A percentile compares a stretch with the other conserved stretches of the same genome.
phyloP scores from a whole-genome alignment of 2,113 vertebrate genomes.

The Phodopus roborovskii region DNA sequence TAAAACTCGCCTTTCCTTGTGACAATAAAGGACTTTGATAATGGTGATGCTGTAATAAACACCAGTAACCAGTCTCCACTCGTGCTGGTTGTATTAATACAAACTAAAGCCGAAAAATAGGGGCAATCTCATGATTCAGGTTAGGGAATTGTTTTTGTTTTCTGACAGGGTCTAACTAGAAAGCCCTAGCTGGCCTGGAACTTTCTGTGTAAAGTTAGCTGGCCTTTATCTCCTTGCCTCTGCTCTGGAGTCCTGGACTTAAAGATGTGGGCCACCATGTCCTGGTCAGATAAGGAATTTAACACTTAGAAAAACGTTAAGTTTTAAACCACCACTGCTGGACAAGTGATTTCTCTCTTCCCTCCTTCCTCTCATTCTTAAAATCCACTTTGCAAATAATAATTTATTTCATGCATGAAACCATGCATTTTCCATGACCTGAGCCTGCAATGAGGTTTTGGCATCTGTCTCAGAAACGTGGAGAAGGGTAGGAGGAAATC shows the following conservation, averaged over 20 bases:
- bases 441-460: conserved; percentile 14
- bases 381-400: conserved; percentile 9
- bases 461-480: conserved; percentile 23
- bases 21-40: conserved; percentile 70
- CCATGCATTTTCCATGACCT: background rate
- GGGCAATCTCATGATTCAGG: background rate
- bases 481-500: background rate
- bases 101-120: conserved; percentile 34
- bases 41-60: conserved; percentile 77
- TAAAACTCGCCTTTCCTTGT: conserved; percentile 62
- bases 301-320: background rate
- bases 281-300: background rate
- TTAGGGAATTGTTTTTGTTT: background rate
- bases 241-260: background rate
- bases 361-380: background rate
- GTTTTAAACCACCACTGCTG: conserved; percentile 23
- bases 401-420: background rate
- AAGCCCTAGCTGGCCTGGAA: background rate
- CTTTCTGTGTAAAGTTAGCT: background rate
- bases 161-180: background rate
- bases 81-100: conserved; percentile 35
- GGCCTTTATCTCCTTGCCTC: background rate
- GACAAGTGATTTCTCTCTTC: background rate
- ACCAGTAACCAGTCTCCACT: conserved; percentile 31
- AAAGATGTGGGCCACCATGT: background rate